A percentile compares a stretch with the other conserved stretches of the same genome.
These are phyloP conservation scores for Acronicta leporina DNA, from an alignment of 2,888 invertebrate genomes.

Conservation along the genomic window DNA sequence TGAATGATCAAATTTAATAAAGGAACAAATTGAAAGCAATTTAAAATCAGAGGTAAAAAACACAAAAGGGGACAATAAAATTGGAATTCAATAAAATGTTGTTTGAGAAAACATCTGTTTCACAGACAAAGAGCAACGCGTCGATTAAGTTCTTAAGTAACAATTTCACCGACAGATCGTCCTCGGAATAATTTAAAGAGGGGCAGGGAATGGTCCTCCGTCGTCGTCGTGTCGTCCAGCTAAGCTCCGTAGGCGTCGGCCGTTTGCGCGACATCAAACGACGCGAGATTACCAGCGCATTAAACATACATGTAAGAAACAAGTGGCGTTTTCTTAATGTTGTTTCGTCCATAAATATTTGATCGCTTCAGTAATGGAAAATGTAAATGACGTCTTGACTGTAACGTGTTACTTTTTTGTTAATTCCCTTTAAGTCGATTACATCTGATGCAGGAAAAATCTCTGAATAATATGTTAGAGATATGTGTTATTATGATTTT, in stretches of 20 bases:
- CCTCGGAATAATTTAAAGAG: slow-evolving; percentile 74
- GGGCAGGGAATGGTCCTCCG: slow-evolving; percentile 42
- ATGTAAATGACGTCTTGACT: slow-evolving; percentile 76
- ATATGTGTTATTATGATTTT: too few species aligned
- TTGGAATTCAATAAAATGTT: slow-evolving; percentile 66
- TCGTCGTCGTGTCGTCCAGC: slow-evolving; percentile 58
- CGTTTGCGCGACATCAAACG: slow-evolving; percentile 81
- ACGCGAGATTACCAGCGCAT: slow-evolving; percentile 77
- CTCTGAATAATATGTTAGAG: too few species aligned
- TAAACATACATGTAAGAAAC: slow-evolving; percentile 82
- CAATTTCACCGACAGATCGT: slow-evolving; percentile 76
- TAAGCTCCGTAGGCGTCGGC: slow-evolving; percentile 74
- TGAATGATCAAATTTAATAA: slow-evolving; percentile 18
- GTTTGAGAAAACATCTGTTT: slow-evolving; percentile 65
- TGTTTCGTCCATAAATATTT: slow-evolving; percentile 84
- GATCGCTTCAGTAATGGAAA: slow-evolving; percentile 78
- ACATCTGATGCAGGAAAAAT: neutral
- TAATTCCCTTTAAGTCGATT: slow-evolving; percentile 8
- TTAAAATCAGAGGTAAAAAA: slow-evolving; percentile 53
- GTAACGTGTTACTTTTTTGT: slow-evolving; percentile 52
- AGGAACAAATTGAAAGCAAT: slow-evolving; percentile 40
- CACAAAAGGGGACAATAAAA: slow-evolving; percentile 53
- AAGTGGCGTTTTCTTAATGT: slow-evolving; percentile 81
- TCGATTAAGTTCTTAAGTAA: slow-evolving; percentile 78
- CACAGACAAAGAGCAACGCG: slow-evolving; percentile 70